phyloP scores from a whole-genome alignment of 2,888 invertebrate genomes.

The Resseliella maxima region DNA sequence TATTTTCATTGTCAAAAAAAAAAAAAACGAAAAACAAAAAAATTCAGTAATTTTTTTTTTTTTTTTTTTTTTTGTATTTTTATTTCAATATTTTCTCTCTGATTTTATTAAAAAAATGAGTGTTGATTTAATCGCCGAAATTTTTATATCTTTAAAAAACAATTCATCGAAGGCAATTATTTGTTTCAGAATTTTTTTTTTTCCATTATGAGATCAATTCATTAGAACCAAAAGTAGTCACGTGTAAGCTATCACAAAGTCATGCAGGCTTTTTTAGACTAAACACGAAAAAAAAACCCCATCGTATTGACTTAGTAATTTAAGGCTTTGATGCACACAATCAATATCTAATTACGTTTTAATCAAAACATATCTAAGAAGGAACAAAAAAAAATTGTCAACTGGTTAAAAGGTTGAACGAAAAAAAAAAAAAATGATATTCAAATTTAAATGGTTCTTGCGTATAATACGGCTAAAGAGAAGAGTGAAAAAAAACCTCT shows the following conservation, averaged over 20 bases:
- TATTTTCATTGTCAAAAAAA: too few species aligned
- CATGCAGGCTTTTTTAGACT: not conserved
- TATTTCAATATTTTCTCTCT: too few species aligned
- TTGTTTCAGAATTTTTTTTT: too few species aligned
- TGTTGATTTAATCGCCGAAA: too few species aligned
- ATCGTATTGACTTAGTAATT: constrained; percentile 27
- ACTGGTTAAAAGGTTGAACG: not conserved
- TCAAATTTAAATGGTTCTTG: not conserved
- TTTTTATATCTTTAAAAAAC: too few species aligned
- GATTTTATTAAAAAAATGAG: too few species aligned
- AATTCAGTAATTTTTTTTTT: too few species aligned
- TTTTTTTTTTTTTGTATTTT: too few species aligned
- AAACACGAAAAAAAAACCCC: not conserved
- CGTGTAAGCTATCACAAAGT: not conserved
- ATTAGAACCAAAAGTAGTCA: not conserved
- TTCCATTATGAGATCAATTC: too few species aligned
- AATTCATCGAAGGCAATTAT: too few species aligned
- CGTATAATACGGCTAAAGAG: not conserved
- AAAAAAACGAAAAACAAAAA: too few species aligned
- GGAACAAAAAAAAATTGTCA: not conserved
- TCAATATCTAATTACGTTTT: constrained; percentile 48
- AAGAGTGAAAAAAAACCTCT: not conserved
- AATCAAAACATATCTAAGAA: not conserved
- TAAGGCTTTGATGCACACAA: constrained; percentile 53
- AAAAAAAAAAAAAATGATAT: not conserved